Base-by-base conservation (phyloP, 1,140 invertebrate species). In the Tetraneura akinire region DNA sequence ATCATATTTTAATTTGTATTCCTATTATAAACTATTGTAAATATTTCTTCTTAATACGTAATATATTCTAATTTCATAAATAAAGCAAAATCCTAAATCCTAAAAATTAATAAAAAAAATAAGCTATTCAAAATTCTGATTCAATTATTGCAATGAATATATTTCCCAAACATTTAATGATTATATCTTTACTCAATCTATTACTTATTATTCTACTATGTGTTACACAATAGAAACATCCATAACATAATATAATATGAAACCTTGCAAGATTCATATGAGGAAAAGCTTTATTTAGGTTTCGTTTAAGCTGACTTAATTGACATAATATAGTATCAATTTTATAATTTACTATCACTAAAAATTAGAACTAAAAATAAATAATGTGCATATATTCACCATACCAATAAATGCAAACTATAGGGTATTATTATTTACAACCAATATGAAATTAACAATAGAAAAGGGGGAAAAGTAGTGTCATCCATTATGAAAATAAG, bases 401-500 rank as follows among this genome's bases (percentile, higher is more conserved):
- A 16, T 78, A 37, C 74, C 53, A 78, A 78, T 78, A 78, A 62
- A 78, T 78, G 21, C 11, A 62, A 78, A 60, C 37, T 16, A 45
- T 60, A 62, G n/a, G 55, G 23, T 78, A 62, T 78, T 78, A 76
- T 76, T 76, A 76, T 78, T 60, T 76, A 21, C 21, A 47, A 62
- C 55, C 13, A 21, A 78, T 78, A 62, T 62, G 23, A 60, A 62
- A 62, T 60, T 76, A 76, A 76, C n/a, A 74, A 55, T 42, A 76
- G 29, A 76, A 57, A 78, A 78, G 21, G 42, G 74, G 74, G n/a
- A 60, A 47, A 78, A 78, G 23, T 78, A 78, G 74, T 78, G 53
- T 62, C 74, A 78, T 78, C 55, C 74, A 78, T 78, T 78, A 78
- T 78, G 55, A 78, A 78, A 57, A 78, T 78, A 76, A 76, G 53